These are phyloP conservation scores for Forpus xanthops DNA, from an alignment of 2,797 vertebrate species.

Conservation along the genomic window DNA sequence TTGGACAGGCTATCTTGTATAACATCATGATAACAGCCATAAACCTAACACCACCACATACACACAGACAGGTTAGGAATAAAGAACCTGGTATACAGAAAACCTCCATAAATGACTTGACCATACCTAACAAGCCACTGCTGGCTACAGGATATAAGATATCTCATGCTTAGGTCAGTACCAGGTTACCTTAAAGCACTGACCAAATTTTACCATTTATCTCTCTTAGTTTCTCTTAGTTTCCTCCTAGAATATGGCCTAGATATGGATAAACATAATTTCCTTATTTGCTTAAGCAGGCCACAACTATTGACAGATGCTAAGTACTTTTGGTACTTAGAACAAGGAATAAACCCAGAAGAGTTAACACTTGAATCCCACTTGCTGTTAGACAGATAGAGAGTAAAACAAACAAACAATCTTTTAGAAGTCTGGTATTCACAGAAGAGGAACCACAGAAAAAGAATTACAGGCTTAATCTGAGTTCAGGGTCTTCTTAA, in stretches of 20 bases:
- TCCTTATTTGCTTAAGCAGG: neutral
- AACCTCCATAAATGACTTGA: neutral
- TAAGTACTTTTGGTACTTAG: neutral
- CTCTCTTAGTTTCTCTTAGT: neutral
- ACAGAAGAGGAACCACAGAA: neutral
- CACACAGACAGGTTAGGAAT: neutral
- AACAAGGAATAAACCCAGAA: neutral
- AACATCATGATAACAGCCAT: neutral
- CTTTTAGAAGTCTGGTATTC: neutral
- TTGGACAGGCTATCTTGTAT: neutral
- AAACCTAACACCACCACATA: neutral
- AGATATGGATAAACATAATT: neutral
- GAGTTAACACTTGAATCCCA: neutral
- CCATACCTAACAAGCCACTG: neutral
- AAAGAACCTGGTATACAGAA: neutral
- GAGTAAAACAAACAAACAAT: neutral
- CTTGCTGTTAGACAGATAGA: neutral
- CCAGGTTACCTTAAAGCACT: neutral
- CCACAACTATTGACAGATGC: neutral
- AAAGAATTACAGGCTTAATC: neutral
- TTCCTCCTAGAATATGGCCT: neutral
- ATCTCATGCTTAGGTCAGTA: neutral
- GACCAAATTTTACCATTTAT: neutral
- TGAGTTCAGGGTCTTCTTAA: neutral
- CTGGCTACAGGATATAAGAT: neutral